Evolutionary conservation across 2,797 vertebrate species (phyloP), one percentile per base, ranked within the genome.

Genomic region (Pteronotus mesoamericanus): DNA sequence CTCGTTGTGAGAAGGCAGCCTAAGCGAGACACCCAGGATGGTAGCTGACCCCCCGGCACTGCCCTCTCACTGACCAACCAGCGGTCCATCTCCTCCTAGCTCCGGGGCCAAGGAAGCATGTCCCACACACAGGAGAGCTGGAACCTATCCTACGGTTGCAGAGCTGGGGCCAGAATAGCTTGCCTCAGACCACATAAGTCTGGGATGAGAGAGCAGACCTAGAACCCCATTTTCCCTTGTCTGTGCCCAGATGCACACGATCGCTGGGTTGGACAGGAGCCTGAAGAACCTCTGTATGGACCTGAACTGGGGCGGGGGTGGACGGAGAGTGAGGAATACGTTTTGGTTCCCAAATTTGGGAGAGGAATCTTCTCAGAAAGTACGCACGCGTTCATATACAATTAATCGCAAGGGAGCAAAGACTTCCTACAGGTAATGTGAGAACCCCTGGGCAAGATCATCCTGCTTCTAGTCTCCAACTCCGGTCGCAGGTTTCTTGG

Each of bases 1-100:
- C 97, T 94, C 1, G 95, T 24, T 32, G 15, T 32, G 29, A 87
- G 64, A 51, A 29, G 53, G 71, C 83, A 83, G 91, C 46, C 69
- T 34, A 37, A 79, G 68, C 57, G 82, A 86, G 96, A 82, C 26
- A 57, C 72, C 42, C 15, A 18, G 48, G 59, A 18, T 9, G 46
- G 55, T 0, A 32, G 32, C 55, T 46, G 9, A 61, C 37, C 3
- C 74, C 69, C 57, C 3, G 15, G 26, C 44, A 5, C 24, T 32
- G 46, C 61, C 39, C 66, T 69, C 59, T 37, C 14, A 34, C 37
- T n/a, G 55, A 74, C 74, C 55, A 6, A 14, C 14, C 51, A 32
- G 29, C 51, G 44, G 82, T 19, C 72, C 29, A 8, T 86, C 59
- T 44, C 42, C 48, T 39, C 1, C 0, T 0, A 9, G 48, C 53